A percentile compares a stretch with the other conserved stretches of the same genome.
phyloP scores from a whole-genome alignment of 2,113 vertebrate genomes.

The Piprites chloris region DNA sequence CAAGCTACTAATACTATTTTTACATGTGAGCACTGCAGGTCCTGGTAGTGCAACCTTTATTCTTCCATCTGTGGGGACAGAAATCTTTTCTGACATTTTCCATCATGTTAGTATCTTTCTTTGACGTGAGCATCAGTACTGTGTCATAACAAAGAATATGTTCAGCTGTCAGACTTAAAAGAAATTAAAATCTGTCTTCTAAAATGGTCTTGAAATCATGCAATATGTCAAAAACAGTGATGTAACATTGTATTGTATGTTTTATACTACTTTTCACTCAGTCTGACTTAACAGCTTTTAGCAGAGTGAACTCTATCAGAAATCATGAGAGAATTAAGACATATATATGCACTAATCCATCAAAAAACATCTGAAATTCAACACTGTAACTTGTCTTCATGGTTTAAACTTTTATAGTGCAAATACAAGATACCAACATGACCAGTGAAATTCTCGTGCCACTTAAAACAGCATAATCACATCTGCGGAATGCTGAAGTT shows the following conservation, averaged over 20 bases:
- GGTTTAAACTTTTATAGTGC: neutral
- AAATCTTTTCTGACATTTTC: neutral
- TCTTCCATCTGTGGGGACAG: accelerated
- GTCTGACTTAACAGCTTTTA: neutral
- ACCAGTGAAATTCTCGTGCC: neutral
- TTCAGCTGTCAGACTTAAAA: neutral
- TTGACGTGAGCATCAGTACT: neutral
- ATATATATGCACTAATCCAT: neutral
- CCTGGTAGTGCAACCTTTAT: neutral
- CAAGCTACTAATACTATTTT: neutral
- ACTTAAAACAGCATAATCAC: neutral
- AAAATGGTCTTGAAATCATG: neutral
- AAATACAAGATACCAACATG: neutral
- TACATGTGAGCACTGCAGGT: neutral
- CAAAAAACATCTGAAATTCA: neutral
- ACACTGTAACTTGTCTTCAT: neutral
- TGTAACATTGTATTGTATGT: neutral
- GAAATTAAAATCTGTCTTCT: neutral
- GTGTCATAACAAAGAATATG: neutral
- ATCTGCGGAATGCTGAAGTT: neutral
- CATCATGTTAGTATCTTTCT: neutral
- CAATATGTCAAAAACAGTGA: neutral
- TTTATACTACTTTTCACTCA: neutral
- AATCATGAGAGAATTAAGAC: neutral
- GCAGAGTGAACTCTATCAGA: neutral